phyloP scores from a whole-genome alignment of 2,113 vertebrate genomes.

The Prochilodus magdalenae region DNA sequence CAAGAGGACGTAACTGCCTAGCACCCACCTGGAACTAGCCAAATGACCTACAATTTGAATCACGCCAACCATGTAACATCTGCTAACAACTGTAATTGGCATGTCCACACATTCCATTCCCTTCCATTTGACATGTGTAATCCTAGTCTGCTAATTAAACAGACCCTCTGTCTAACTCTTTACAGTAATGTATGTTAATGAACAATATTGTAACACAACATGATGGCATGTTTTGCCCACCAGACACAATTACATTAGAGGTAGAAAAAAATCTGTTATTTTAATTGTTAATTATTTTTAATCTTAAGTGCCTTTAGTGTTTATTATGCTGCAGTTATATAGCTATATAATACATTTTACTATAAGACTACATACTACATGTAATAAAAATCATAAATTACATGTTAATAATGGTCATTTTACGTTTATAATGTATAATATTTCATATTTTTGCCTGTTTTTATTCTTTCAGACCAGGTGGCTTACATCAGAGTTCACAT shows the following conservation, averaged over 20 bases:
- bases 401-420: too few relatives aligned
- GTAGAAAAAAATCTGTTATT: neutral
- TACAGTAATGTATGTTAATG: neutral
- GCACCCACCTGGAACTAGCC: constrained; percentile 4
- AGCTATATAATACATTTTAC: too few relatives aligned
- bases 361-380: too few relatives aligned
- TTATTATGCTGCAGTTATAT: neutral
- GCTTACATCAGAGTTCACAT: too few relatives aligned
- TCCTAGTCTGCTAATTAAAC: too few relatives aligned
- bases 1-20: neutral
- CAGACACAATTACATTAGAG: neutral
- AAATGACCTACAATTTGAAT: constrained; percentile 16
- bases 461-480: too few relatives aligned
- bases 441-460: too few relatives aligned
- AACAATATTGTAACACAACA: neutral
- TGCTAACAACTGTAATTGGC: constrained; percentile 26
- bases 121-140: neutral
- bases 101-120: neutral
- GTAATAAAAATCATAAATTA: too few relatives aligned
- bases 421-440: too few relatives aligned
- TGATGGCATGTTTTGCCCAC: neutral
- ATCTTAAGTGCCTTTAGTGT: neutral
- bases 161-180: too few relatives aligned
- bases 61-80: constrained; percentile 2
- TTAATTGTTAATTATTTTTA: neutral